Conservation (phyloP, 2,113 vertebrate genomes). For the Trachemys scripta region DNA sequence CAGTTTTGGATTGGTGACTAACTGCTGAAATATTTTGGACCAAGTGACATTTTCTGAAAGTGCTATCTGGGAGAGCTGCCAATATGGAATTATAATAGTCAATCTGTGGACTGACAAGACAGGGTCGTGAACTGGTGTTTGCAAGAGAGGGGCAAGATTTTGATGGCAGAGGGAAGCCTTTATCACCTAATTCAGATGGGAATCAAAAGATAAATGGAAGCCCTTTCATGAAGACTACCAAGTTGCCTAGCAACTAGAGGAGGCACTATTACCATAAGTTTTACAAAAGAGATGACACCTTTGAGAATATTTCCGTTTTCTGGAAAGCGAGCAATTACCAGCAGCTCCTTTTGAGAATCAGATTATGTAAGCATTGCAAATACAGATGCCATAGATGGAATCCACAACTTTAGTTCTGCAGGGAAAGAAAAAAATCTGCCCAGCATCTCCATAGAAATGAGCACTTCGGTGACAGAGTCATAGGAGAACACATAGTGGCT, state of each 20-base stretch:
- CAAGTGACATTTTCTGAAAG: conserved; percentile 49
- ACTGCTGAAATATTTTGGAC: conserved; percentile 22
- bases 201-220: conserved; percentile 19
- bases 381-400: neutral
- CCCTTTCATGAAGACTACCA: neutral
- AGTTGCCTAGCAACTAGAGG: neutral
- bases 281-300: neutral
- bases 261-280: neutral
- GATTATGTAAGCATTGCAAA: neutral
- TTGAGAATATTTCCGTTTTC: neutral
- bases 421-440: neutral
- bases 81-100: conserved; percentile 42
- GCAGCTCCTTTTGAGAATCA: neutral
- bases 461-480: neutral
- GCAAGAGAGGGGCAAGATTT: conserved; percentile 34
- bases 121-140: neutral
- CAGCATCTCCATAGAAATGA: neutral
- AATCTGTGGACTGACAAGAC: conserved; percentile 40
- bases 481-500: neutral
- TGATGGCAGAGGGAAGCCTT: neutral
- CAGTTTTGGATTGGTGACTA: conserved; percentile 51
- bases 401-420: neutral
- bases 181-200: conserved; percentile 3
- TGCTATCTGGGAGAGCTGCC: conserved; percentile 42
- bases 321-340: neutral